Conservation (phyloP, 2,888 invertebrate species). For the Siphonodentalium dalli region DNA sequence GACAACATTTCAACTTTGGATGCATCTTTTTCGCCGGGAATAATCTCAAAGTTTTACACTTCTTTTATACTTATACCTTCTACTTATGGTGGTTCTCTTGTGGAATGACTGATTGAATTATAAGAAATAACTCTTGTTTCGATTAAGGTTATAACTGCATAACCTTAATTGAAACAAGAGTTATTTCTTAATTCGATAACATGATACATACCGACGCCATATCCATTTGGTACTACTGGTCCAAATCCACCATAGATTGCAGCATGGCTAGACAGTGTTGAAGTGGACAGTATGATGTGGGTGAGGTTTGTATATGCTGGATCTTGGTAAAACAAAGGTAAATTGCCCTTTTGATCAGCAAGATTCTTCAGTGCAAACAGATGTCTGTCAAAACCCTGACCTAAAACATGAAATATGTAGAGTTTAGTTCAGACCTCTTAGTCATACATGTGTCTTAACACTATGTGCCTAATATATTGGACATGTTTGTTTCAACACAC, state of each 20-base stretch:
- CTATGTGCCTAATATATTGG: no score
- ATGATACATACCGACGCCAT: slow-evolving; percentile 74
- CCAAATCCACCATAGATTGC: slow-evolving; percentile 92
- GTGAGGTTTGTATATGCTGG: slow-evolving; percentile 81
- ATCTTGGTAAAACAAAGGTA: slow-evolving; percentile 77
- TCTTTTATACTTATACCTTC: no score
- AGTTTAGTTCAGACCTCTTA: no score
- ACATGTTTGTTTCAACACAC: no score
- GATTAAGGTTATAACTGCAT: neutral
- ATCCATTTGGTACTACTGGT: slow-evolving; percentile 88
- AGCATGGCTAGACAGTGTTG: slow-evolving; percentile 86
- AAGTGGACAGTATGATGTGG: slow-evolving; percentile 91
- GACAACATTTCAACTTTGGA: no score
- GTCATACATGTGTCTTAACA: no score
- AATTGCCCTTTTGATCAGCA: slow-evolving; percentile 45
- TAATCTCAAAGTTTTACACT: no score
- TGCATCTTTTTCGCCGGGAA: no score
- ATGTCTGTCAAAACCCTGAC: slow-evolving; percentile 97
- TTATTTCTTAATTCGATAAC: neutral
- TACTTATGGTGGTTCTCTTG: no score
- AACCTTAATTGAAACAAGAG: neutral
- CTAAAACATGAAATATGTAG: slow-evolving; percentile 67
- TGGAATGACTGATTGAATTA: no score
- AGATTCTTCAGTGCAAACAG: slow-evolving; percentile 84
- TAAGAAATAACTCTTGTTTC: no score